Conservation (phyloP, 2,797 vertebrate species). For the Myotis myotis region DNA sequence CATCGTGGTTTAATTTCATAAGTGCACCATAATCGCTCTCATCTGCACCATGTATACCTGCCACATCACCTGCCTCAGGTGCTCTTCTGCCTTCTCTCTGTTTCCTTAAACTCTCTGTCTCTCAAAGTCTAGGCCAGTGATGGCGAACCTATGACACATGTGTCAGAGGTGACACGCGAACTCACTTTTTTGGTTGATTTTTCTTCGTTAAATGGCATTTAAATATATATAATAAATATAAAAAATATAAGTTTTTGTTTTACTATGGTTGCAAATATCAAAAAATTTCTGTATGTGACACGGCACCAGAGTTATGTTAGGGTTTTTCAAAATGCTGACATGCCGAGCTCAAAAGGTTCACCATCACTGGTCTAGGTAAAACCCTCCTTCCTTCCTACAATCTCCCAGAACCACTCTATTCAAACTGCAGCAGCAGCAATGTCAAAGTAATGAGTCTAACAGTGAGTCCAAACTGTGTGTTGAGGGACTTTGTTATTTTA, state of each 20-base stretch:
- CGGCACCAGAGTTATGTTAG: too few species aligned
- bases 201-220: too few species aligned
- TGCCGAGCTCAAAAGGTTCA: too few species aligned
- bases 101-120: background rate
- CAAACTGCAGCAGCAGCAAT: background rate
- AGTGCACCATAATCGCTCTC: accelerated
- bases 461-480: background rate
- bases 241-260: too few species aligned
- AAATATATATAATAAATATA: too few species aligned
- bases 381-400: background rate
- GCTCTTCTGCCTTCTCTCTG: background rate
- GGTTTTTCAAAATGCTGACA: too few species aligned
- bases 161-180: too few species aligned
- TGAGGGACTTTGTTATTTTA: background rate
- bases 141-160: too few species aligned
- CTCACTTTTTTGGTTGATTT: too few species aligned
- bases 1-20: accelerated
- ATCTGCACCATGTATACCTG: accelerated
- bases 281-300: too few species aligned
- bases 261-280: too few species aligned
- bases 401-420: background rate
- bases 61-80: background rate
- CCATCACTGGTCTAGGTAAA: background rate
- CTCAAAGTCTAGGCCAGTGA: background rate
- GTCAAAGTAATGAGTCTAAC: background rate